Evolutionary conservation across 2,113 vertebrate species (phyloP).

Genomic region (Microcebus lehilahytsara): DNA sequence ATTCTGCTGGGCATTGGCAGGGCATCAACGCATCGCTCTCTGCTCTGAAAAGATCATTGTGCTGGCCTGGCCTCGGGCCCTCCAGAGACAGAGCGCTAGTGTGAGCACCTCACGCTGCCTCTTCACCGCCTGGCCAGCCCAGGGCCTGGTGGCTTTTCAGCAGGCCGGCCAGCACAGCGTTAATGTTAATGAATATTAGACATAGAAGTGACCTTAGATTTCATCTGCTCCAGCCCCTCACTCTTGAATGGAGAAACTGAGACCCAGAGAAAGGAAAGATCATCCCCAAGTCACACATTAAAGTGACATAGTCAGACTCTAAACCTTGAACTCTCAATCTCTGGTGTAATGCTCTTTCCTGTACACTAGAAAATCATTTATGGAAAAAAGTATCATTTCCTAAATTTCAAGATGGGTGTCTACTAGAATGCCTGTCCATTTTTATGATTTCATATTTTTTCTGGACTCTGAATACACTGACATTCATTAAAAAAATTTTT

Average conservation of each 20-base stretch:
- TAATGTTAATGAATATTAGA: fast-evolving
- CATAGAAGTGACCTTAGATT: neutral
- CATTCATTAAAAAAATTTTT: neutral
- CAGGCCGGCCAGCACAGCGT: fast-evolving
- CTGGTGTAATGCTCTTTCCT: fast-evolving
- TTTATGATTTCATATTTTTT: neutral
- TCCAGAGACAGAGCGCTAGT: slow-evolving; percentile 79
- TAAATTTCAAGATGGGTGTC: neutral
- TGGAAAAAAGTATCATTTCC: neutral
- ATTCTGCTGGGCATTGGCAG: slow-evolving; percentile 63
- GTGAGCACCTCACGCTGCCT: slow-evolving; percentile 63
- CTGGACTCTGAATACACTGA: neutral
- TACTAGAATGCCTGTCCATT: too few relatives aligned
- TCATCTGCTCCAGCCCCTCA: neutral
- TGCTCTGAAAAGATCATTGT: slow-evolving; percentile 73
- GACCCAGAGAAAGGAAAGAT: too few relatives aligned
- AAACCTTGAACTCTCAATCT: fast-evolving
- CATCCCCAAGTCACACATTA: neutral
- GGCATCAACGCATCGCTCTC: slow-evolving; percentile 53
- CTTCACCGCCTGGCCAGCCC: neutral
- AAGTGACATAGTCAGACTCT: neutral
- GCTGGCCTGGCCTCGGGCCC: neutral
- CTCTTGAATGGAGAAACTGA: neutral
- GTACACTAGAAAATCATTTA: neutral
- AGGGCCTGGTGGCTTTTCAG: neutral